Evolutionary conservation across 1,140 invertebrate genomes (phyloP).

Genomic region (Berghia stephanieae): DNA sequence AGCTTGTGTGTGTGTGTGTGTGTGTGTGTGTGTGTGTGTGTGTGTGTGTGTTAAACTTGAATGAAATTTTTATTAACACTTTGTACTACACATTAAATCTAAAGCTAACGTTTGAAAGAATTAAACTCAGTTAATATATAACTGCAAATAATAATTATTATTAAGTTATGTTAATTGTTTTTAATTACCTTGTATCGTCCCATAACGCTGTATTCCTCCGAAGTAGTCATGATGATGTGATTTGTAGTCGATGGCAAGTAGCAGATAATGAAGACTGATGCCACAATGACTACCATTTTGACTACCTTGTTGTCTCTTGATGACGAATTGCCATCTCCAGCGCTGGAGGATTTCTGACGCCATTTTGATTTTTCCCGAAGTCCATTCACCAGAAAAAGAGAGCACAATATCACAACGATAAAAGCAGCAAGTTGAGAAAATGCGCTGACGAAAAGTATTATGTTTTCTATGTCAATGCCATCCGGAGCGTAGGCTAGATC

Average conservation of each 20-base stretch:
- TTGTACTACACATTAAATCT: no score
- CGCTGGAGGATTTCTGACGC: background rate
- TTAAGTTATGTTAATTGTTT: no score
- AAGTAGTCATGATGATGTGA: background rate
- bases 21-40: no score
- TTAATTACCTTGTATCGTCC: no score
- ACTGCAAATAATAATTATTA: no score
- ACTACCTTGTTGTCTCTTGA: background rate
- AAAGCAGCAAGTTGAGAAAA: background rate
- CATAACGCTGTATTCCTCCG: background rate
- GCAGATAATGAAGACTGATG: background rate
- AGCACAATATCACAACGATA: background rate
- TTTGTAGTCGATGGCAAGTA: background rate
- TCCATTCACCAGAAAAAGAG: background rate
- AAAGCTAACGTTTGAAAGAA: no score
- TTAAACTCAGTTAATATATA: no score
- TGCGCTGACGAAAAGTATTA: background rate
- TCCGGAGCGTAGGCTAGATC: background rate
- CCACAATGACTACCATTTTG: background rate
- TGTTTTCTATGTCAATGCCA: background rate
- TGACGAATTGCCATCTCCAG: background rate
- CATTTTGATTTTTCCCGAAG: slow-evolving; percentile 2
- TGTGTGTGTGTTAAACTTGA: no score
- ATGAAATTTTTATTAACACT: no score
- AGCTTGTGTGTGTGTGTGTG: no score